Percentiles rank a stretch among this genome's conserved stretches.
Conservation (phyloP, 2,797 vertebrate genomes). For the Alectoris magna region DNA sequence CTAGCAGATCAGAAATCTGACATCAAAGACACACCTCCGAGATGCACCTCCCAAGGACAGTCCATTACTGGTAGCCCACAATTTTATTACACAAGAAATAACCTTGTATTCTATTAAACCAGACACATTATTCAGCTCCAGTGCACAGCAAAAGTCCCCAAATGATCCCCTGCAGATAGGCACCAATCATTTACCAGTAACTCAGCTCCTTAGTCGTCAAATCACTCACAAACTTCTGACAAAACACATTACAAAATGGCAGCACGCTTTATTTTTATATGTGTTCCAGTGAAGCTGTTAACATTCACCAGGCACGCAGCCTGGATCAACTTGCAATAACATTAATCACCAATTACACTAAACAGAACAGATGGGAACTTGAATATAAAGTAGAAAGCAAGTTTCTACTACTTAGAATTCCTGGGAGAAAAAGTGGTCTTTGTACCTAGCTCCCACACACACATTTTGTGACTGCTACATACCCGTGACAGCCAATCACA, state of each 20-base stretch:
- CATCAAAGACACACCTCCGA: neutral
- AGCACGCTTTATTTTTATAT: neutral
- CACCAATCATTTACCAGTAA: neutral
- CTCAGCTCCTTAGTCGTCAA: neutral
- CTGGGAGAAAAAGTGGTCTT: neutral
- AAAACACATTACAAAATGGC: neutral
- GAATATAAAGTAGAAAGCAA: neutral
- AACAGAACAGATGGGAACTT: neutral
- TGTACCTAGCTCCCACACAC: rapidly evolving
- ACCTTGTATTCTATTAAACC: neutral
- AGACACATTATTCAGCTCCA: neutral
- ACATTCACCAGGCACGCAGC: neutral
- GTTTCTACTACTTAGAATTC: neutral
- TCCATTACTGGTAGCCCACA: neutral
- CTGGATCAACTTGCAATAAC: neutral
- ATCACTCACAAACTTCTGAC: neutral
- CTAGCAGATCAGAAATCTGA: neutral
- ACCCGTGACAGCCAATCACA: neutral
- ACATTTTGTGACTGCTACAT: rapidly evolving
- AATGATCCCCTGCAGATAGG: neutral
- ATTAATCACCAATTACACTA: neutral
- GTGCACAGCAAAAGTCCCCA: neutral
- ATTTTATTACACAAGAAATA: neutral
- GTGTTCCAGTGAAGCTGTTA: neutral
- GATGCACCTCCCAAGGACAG: neutral